Conservation (phyloP, 2,888 invertebrate genomes). For the Eupithecia vulgata region DNA sequence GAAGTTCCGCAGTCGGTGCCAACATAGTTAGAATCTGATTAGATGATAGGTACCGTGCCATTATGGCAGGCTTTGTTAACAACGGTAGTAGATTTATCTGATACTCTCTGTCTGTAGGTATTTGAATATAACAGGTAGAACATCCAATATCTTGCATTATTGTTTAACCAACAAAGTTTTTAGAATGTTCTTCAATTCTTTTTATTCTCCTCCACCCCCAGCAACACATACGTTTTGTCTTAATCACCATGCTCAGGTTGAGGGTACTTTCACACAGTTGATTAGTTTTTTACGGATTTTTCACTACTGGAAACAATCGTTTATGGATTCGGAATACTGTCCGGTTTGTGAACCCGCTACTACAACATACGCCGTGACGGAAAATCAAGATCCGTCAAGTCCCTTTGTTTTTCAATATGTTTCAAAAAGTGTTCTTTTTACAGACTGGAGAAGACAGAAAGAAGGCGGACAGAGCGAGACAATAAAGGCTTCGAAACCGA, state of each 20-base stretch:
- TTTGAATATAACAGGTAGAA: not conserved
- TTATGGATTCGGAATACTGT: too few relatives aligned
- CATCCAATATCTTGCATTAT: not conserved
- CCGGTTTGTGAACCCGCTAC: too few relatives aligned
- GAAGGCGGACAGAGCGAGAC: too few relatives aligned
- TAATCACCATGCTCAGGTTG: not conserved
- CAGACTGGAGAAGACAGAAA: too few relatives aligned
- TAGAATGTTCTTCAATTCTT: not conserved
- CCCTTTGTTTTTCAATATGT: too few relatives aligned
- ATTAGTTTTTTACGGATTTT: not conserved
- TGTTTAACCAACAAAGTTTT: too few relatives aligned
- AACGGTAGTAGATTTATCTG: not conserved
- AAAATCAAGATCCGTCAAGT: too few relatives aligned
- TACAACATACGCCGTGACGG: too few relatives aligned
- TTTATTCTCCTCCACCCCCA: not conserved
- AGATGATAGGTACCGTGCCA: slow-evolving; percentile 13
- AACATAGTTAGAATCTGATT: slow-evolving; percentile 30
- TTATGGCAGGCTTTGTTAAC: not conserved
- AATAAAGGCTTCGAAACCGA: too few relatives aligned
- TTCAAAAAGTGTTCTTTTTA: too few relatives aligned
- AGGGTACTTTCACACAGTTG: not conserved
- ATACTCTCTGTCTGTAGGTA: not conserved
- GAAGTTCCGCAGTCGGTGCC: slow-evolving; percentile 30
- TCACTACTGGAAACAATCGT: too few relatives aligned
- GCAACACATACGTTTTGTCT: not conserved